Conservation (phyloP, 2,113 vertebrate genomes). For the Xiphias gladius region DNA sequence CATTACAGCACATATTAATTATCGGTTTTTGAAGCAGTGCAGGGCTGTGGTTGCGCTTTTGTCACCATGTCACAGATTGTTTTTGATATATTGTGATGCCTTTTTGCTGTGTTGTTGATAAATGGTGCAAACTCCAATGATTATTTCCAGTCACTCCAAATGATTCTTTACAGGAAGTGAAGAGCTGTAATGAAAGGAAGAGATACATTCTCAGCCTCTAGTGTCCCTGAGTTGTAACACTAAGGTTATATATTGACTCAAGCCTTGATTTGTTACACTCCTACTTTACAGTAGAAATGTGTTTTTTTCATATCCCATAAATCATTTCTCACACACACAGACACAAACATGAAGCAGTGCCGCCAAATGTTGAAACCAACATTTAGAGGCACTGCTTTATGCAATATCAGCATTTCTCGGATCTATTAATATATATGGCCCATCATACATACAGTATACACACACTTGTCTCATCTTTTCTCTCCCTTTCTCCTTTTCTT, state of each 20-base stretch:
- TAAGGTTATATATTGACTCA: background rate
- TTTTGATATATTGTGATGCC: background rate
- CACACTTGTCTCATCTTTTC: slow-evolving; percentile 12
- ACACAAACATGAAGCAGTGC: background rate
- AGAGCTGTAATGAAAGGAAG: background rate
- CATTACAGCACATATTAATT: background rate
- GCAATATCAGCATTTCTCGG: slow-evolving; percentile 24
- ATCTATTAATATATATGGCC: slow-evolving; percentile 8
- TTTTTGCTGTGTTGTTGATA: background rate
- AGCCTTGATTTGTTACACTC: background rate
- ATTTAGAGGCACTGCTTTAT: slow-evolving; percentile 9
- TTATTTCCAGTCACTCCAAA: background rate
- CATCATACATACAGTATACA: background rate
- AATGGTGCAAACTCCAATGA: background rate
- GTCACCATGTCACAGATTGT: background rate
- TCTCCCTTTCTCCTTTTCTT: background rate
- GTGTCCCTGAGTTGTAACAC: background rate
- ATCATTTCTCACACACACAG: slow-evolving; percentile 21
- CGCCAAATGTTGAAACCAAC: background rate
- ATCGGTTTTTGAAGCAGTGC: background rate
- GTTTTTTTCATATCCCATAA: background rate
- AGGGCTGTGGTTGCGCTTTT: background rate
- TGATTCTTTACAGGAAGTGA: too few species aligned
- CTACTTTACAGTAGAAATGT: background rate
- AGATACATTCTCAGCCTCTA: background rate